Evolutionary conservation across 1,140 invertebrate species (phyloP).

Genomic region (Gonatopus flavifemur): DNA sequence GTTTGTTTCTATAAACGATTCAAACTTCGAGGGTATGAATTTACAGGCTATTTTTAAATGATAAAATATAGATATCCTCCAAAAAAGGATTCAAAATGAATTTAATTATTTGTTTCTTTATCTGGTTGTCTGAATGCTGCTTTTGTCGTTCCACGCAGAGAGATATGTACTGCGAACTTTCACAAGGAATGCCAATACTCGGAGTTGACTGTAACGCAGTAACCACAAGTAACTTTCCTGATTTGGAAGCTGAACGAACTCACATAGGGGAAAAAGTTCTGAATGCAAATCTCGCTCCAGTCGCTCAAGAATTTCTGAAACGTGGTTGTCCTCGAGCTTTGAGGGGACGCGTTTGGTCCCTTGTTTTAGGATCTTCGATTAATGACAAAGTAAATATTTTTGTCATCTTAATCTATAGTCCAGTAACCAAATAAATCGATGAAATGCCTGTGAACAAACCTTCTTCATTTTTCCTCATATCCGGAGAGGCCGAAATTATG

Average conservation of each 20-base stretch:
- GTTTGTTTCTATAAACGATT: too few relatives aligned
- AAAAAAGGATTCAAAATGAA: too few relatives aligned
- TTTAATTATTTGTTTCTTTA: neutral
- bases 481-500: too few relatives aligned
- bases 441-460: too few relatives aligned
- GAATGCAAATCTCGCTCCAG: constrained; percentile 68
- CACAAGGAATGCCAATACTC: constrained; percentile 68
- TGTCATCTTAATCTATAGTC: neutral
- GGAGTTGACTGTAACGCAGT: constrained; percentile 67
- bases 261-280: constrained; percentile 69
- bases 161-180: constrained; percentile 67
- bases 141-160: too few relatives aligned
- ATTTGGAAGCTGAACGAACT: constrained; percentile 69
- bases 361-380: constrained; percentile 77
- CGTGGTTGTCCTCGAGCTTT: constrained; percentile 79
- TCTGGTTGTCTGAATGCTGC: too few relatives aligned
- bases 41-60: too few relatives aligned
- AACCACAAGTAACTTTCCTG: constrained; percentile 59
- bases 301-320: constrained; percentile 84
- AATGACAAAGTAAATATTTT: constrained; percentile 61
- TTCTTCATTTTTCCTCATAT: too few relatives aligned
- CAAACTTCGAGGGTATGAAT: too few relatives aligned
- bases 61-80: too few relatives aligned
- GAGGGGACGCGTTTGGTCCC: constrained; percentile 76
- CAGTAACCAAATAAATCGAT: constrained; percentile 7